Evolutionary conservation across 2,797 vertebrate genomes (phyloP).

Genomic region (Poecilia picta): DNA sequence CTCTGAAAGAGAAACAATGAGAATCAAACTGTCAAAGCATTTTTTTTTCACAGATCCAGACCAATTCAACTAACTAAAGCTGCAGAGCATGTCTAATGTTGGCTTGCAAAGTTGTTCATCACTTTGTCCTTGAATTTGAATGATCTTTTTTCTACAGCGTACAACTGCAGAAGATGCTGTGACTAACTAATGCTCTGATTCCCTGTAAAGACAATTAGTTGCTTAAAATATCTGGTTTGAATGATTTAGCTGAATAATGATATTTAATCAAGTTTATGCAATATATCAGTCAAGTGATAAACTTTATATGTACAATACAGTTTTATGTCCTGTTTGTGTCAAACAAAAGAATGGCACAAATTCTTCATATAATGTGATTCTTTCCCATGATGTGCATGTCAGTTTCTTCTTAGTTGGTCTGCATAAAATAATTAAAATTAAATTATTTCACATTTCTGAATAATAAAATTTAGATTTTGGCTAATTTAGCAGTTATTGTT

Average conservation of each 20-base stretch:
- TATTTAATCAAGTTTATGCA: neutral
- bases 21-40: neutral
- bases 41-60: neutral
- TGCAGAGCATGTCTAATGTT: neutral
- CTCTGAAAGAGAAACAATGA: neutral
- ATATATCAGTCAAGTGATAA: no score
- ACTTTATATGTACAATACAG: no score
- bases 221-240: neutral
- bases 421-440: neutral
- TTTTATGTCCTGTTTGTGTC: no score
- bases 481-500: neutral
- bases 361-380: neutral
- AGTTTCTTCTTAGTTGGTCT: neutral
- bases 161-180: neutral
- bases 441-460: neutral
- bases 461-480: neutral
- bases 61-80: neutral
- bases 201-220: neutral
- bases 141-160: neutral
- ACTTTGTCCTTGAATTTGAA: conserved; percentile 19
- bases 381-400: neutral
- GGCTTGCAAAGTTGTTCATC: conserved; percentile 3
- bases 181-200: conserved; percentile 8
- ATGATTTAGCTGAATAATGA: neutral
- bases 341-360: neutral